Evolutionary conservation across 2,797 vertebrate genomes (phyloP).

Genomic region (Amblyraja radiata): DNA sequence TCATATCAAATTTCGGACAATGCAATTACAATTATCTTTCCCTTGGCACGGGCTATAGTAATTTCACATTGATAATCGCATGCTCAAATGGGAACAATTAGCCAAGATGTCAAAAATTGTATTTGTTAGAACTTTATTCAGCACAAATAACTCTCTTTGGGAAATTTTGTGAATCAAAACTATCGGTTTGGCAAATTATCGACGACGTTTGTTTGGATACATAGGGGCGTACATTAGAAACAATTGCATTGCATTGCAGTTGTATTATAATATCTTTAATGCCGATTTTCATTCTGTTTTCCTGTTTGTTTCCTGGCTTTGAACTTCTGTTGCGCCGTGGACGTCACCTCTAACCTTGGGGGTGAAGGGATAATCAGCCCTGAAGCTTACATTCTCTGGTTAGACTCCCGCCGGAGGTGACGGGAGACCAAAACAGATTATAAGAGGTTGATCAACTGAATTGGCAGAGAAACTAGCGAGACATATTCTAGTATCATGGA

Average conservation of each 20-base stretch:
- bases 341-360: slow-evolving; percentile 68
- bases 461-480: neutral
- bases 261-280: slow-evolving; percentile 4
- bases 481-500: neutral
- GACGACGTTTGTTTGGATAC: neutral
- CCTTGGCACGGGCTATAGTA: neutral
- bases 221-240: neutral
- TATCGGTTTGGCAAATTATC: neutral
- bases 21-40: neutral
- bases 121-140: neutral
- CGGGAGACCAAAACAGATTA: neutral
- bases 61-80: neutral
- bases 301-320: slow-evolving; percentile 62
- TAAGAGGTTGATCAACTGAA: neutral
- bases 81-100: neutral
- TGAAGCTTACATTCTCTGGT: slow-evolving; percentile 45
- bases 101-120: neutral
- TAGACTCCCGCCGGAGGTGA: slow-evolving; percentile 28
- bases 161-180: neutral
- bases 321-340: slow-evolving; percentile 69
- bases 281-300: slow-evolving; percentile 37
- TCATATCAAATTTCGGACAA: neutral
- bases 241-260: neutral
- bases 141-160: too few species aligned
- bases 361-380: slow-evolving; percentile 56